Evolutionary conservation across 2,797 vertebrate species (phyloP).

Genomic region (Catamblyrhynchus diadema): DNA sequence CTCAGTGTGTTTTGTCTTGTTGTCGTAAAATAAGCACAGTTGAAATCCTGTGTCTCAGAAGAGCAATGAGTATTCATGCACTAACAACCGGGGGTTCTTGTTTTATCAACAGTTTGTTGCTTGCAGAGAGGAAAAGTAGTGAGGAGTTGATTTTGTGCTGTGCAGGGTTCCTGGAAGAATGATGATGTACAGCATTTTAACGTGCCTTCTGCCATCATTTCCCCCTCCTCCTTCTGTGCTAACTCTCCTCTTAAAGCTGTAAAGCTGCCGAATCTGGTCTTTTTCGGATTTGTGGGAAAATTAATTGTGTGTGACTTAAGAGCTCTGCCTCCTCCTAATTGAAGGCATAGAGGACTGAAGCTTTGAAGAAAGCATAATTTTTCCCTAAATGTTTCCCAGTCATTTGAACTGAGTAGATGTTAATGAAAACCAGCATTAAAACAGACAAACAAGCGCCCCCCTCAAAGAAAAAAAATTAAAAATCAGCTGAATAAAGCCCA

Average conservation of each 20-base stretch:
- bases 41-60: neutral
- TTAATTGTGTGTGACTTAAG: slow-evolving; percentile 56
- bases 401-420: slow-evolving; percentile 46
- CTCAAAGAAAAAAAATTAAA: neutral
- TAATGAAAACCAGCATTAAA: slow-evolving; percentile 62
- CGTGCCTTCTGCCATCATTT: neutral
- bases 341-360: slow-evolving; percentile 48
- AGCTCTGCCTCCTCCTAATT: slow-evolving; percentile 55
- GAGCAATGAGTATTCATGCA: neutral
- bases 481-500: slow-evolving; percentile 12
- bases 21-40: neutral
- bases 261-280: slow-evolving; percentile 27
- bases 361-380: slow-evolving; percentile 56
- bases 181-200: slow-evolving; percentile 17
- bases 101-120: slow-evolving; percentile 14
- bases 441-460: neutral
- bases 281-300: slow-evolving; percentile 46
- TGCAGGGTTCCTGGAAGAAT: neutral
- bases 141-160: slow-evolving; percentile 10
- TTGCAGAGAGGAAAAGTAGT: neutral
- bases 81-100: neutral
- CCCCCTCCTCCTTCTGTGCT: neutral
- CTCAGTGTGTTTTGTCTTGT: neutral
- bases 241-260: slow-evolving; percentile 16
- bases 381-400: slow-evolving; percentile 46